Evolutionary conservation across 2,113 vertebrate species (phyloP), one percentile per base, ranked within the genome.

Genomic region (Suncus etruscus): DNA sequence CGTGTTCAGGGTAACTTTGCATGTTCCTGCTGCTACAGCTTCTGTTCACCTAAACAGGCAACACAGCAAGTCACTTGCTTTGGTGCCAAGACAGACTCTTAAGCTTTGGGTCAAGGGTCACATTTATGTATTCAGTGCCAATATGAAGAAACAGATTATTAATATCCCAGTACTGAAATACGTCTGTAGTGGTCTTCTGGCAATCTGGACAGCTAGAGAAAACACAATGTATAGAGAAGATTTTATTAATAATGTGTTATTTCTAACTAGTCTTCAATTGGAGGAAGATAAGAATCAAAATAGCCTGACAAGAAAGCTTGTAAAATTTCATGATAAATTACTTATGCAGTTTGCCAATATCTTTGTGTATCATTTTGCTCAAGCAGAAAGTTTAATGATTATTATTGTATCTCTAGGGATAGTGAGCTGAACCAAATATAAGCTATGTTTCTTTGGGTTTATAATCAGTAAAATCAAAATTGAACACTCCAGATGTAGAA

Each of bases 1-100:
- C 72, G 9, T 47, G 6, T 3, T 63, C 63, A 68, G 54, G 20
- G 58, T 48, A 27, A 48, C 0, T 83, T 70, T 65, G 93, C 31
- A 15, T 74, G 8, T 2, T 87, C 82, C 86, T 92, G 87, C 91
- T 92, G 89, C 9, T 89, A 47, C 4, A 76, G 31, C 82, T 94
- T 96, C 94, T 95, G 94, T 54, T 68, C 5, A 78, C 86, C 15
- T 77, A 29, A 94, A 89, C 83, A n/a, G 11, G 3, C n/a, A 86
- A 15, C 25, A 20, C 51, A 18, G 24, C 92, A 75, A 87, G 29
- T 12, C 82, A 16, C n/a, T 86, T 86, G 15, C 87, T 29, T 32
- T 47, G 74, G 63, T 84, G 89, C 81, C 93, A 87, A 63, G 9
- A 31, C 6, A 58, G 39, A 63, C 45, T 76, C 88, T 29, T 2